A percentile compares a stretch with the other conserved stretches of the same genome.
These are phyloP conservation scores for Tachystola acroxantha DNA, from an alignment of 2,888 invertebrate species.

Conservation along the genomic window DNA sequence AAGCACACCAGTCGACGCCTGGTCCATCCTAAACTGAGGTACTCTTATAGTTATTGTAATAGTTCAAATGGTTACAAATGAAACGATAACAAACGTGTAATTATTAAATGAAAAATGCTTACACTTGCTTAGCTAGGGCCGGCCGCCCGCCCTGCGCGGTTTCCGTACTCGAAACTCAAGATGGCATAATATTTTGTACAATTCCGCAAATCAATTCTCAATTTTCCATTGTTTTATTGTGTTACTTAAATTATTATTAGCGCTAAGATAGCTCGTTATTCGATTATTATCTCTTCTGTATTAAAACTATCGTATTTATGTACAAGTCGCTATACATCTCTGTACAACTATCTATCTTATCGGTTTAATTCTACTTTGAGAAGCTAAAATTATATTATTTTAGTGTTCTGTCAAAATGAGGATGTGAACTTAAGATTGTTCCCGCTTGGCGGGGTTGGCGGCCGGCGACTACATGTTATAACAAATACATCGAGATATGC, in stretches of 20 bases:
- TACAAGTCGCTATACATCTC: conserved; percentile 68
- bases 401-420: conserved; percentile 56
- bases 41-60: conserved; percentile 72
- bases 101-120: conserved; percentile 72
- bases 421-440: conserved; percentile 60
- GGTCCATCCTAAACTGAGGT: conserved; percentile 77
- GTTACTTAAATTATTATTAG: conserved; percentile 66
- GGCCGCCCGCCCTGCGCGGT: conserved; percentile 59
- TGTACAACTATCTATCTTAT: conserved; percentile 72
- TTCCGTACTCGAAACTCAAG: conserved; percentile 51
- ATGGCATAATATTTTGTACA: conserved; percentile 61
- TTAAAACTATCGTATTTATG: conserved; percentile 74
- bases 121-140: conserved; percentile 73
- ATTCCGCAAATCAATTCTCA: conserved; percentile 65
- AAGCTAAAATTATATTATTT: conserved; percentile 54
- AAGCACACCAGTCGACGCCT: conserved; percentile 76
- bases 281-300: conserved; percentile 61
- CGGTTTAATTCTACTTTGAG: conserved; percentile 56
- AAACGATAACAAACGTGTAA: conserved; percentile 76
- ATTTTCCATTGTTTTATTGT: conserved; percentile 61
- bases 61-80: conserved; percentile 73
- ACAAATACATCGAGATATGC: conserved; percentile 74
- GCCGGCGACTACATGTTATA: conserved; percentile 71
- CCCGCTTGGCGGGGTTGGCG: conserved; percentile 55
- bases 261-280: conserved; percentile 66